A percentile compares a stretch with the other conserved stretches of the same genome.
Conservation (phyloP, 2,888 invertebrate genomes). For the Operophtera brumata region DNA sequence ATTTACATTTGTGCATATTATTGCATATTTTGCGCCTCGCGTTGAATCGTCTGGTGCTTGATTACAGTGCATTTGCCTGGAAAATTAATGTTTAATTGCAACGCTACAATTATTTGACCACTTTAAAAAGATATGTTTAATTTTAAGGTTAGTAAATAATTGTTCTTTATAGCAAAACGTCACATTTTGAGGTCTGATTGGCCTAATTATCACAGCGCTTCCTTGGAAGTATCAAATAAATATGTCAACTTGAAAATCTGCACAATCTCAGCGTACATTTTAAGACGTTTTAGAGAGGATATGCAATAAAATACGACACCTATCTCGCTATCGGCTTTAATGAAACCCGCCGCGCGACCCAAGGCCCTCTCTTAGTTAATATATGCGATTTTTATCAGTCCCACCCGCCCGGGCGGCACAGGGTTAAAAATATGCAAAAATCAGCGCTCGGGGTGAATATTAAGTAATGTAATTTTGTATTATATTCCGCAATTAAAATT, state of each 20-base stretch:
- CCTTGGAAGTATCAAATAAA: conserved; percentile 46
- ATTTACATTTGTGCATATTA: too few species aligned
- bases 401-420: conserved; percentile 46
- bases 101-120: background rate
- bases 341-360: conserved; percentile 57
- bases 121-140: background rate
- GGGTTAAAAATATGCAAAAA: conserved; percentile 79
- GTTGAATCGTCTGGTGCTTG: conserved; percentile 32
- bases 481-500: conserved; percentile 81
- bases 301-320: conserved; percentile 65
- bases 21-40: conserved; percentile 39
- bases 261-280: conserved; percentile 46
- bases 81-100: conserved; percentile 26
- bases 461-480: conserved; percentile 78
- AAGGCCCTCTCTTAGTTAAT: conserved; percentile 60
- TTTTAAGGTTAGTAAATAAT: background rate
- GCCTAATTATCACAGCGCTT: conserved; percentile 25
- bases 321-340: conserved; percentile 67
- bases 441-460: conserved; percentile 76
- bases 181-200: background rate
- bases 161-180: conserved; percentile 1
- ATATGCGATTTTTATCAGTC: conserved; percentile 73
- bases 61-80: conserved; percentile 40
- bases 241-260: conserved; percentile 40
- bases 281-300: conserved; percentile 47